Evolutionary conservation across 2,113 vertebrate genomes (phyloP).

Genomic region (Hirundichthys speculiger): DNA sequence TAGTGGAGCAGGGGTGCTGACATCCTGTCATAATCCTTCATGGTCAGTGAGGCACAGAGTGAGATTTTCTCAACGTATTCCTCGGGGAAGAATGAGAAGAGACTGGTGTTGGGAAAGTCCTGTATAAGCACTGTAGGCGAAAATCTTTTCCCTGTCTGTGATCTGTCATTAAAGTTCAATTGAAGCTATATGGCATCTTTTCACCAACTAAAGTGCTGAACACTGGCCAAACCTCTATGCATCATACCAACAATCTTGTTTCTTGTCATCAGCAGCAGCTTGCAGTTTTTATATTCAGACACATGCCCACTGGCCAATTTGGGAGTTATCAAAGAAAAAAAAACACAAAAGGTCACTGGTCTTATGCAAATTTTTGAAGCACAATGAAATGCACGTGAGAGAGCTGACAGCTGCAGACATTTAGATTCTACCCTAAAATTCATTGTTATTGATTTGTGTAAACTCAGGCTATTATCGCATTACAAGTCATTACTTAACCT

Average conservation of each 20-base stretch:
- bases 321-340: constrained; percentile 27
- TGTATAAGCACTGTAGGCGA: constrained; percentile 20
- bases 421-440: constrained; percentile 27
- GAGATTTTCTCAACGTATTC: constrained; percentile 25
- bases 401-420: constrained; percentile 33
- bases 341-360: constrained; percentile 46
- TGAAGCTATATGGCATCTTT: constrained; percentile 63
- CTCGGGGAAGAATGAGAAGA: constrained; percentile 11
- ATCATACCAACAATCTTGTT: constrained; percentile 12
- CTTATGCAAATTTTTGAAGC: constrained; percentile 2
- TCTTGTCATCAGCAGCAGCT: constrained; percentile 3
- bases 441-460: constrained; percentile 31
- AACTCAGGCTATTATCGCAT: constrained; percentile 3
- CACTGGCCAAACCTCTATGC: neutral
- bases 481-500: constrained; percentile 46
- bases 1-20: constrained; percentile 23
- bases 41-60: constrained; percentile 24
- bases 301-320: constrained; percentile 25
- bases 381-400: constrained; percentile 22
- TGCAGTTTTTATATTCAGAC: constrained; percentile 39
- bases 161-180: constrained; percentile 65
- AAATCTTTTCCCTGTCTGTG: constrained; percentile 52
- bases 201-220: constrained; percentile 19
- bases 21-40: constrained; percentile 47
- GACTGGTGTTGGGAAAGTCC: constrained; percentile 9